phyloP scores from a whole-genome alignment of 2,888 invertebrate species.

The Parasteatoda lunata region DNA sequence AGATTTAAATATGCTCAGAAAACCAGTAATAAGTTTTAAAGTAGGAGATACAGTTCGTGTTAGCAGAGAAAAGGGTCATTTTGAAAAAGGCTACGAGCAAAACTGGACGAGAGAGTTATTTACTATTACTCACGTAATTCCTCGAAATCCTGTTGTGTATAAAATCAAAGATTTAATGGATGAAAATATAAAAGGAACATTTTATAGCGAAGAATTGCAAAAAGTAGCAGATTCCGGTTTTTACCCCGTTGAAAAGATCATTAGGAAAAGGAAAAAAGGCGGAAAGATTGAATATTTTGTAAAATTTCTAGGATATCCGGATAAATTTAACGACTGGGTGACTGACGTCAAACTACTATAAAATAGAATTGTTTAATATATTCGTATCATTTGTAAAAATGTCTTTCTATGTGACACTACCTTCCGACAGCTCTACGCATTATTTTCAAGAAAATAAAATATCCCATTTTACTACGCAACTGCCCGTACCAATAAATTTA shows the following conservation, averaged over 20 bases:
- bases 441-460: background rate
- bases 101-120: conserved; percentile 26
- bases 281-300: conserved; percentile 7
- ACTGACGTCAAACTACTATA: background rate
- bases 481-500: background rate
- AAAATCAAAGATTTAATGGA: background rate
- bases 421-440: background rate
- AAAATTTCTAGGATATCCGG: background rate
- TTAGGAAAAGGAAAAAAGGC: background rate
- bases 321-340: background rate
- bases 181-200: background rate
- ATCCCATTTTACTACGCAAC: conserved; percentile 14
- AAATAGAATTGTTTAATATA: background rate
- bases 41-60: conserved; percentile 41
- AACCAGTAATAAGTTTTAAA: background rate
- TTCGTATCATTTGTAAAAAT: background rate
- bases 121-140: background rate
- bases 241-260: background rate
- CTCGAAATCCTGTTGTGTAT: background rate
- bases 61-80: conserved; percentile 1
- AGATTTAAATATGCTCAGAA: background rate
- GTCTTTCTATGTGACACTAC: background rate
- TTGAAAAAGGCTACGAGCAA: conserved; percentile 47
- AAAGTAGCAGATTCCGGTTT: background rate
- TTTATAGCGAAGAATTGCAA: conserved; percentile 21